These are phyloP conservation scores for Helostoma temminkii DNA, from an alignment of 2,797 vertebrate genomes.

Conservation along the genomic window DNA sequence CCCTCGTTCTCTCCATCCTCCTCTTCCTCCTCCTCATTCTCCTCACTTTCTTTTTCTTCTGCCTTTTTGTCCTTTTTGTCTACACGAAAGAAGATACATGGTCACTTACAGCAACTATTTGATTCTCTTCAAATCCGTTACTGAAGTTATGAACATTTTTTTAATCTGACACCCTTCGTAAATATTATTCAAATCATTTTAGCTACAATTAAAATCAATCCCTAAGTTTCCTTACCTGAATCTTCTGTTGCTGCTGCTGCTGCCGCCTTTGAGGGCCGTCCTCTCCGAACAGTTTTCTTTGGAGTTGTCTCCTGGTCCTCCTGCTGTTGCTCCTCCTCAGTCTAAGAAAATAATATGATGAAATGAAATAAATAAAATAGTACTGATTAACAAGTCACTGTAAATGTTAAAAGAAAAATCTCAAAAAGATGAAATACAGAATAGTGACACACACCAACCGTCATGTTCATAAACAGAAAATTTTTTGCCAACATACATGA, in stretches of 20 bases:
- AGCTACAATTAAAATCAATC: neutral
- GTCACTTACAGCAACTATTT: neutral
- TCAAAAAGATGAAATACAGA: neutral
- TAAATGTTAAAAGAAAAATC: neutral
- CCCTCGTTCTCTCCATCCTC: slow-evolving; percentile 84
- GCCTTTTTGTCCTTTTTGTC: slow-evolving; percentile 72
- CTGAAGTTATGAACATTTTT: no score
- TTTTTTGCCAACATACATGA: slow-evolving; percentile 48
- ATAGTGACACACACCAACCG: neutral
- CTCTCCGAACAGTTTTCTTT: slow-evolving; percentile 74
- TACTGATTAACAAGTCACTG: neutral
- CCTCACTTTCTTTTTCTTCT: slow-evolving; percentile 76
- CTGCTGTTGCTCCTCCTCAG: slow-evolving; percentile 57
- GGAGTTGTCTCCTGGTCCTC: slow-evolving; percentile 65
- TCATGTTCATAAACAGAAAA: neutral
- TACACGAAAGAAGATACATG: slow-evolving; percentile 11
- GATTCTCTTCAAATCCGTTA: neutral
- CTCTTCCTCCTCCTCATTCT: slow-evolving; percentile 82
- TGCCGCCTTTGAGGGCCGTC: slow-evolving; percentile 74
- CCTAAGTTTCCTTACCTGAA: slow-evolving; percentile 53
- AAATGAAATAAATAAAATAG: neutral
- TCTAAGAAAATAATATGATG: slow-evolving; percentile 35
- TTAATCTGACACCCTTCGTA: neutral
- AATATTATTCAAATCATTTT: neutral
- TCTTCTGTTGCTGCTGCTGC: slow-evolving; percentile 53